Conservation (phyloP, 2,113 vertebrate genomes). For the Mastomys natalensis region DNA sequence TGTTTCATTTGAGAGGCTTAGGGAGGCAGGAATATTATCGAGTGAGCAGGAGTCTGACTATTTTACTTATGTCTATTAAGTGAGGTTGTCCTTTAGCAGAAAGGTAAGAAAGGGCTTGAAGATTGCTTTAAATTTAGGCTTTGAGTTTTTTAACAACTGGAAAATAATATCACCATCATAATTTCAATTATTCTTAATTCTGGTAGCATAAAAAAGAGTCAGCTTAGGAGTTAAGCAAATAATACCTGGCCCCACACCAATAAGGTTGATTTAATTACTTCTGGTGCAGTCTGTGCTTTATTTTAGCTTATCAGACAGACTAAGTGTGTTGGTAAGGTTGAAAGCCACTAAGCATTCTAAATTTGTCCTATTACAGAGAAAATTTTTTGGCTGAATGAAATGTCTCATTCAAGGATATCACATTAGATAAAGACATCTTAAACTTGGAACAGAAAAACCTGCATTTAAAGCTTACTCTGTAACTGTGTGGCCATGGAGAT, state of each 20-base stretch:
- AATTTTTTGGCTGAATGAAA: slow-evolving; percentile 35
- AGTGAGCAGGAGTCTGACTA: slow-evolving; percentile 48
- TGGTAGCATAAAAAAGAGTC: slow-evolving; percentile 17
- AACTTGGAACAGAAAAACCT: slow-evolving; percentile 26
- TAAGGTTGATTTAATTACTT: slow-evolving; percentile 54
- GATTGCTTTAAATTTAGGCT: slow-evolving; percentile 36
- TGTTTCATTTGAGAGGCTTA: slow-evolving; percentile 36
- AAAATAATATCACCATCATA: slow-evolving; percentile 34
- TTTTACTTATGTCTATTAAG: neutral
- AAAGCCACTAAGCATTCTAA: slow-evolving; percentile 56
- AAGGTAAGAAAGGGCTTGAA: neutral
- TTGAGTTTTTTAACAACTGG: slow-evolving; percentile 15
- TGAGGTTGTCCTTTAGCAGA: slow-evolving; percentile 24
- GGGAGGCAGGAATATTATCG: slow-evolving; percentile 25
- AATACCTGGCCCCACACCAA: neutral
- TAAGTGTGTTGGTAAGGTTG: neutral
- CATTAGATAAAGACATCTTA: slow-evolving; percentile 32
- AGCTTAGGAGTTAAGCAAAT: slow-evolving; percentile 45
- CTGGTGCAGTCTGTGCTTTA: neutral
- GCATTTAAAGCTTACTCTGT: slow-evolving; percentile 48
- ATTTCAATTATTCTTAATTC: slow-evolving; percentile 23
- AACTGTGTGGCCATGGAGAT: neutral
- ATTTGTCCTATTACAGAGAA: slow-evolving; percentile 32
- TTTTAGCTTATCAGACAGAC: slow-evolving; percentile 7
- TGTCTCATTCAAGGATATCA: slow-evolving; percentile 26